phyloP scores from a whole-genome alignment of 2,797 vertebrate genomes.

The Lepilemur septentrionalis region DNA sequence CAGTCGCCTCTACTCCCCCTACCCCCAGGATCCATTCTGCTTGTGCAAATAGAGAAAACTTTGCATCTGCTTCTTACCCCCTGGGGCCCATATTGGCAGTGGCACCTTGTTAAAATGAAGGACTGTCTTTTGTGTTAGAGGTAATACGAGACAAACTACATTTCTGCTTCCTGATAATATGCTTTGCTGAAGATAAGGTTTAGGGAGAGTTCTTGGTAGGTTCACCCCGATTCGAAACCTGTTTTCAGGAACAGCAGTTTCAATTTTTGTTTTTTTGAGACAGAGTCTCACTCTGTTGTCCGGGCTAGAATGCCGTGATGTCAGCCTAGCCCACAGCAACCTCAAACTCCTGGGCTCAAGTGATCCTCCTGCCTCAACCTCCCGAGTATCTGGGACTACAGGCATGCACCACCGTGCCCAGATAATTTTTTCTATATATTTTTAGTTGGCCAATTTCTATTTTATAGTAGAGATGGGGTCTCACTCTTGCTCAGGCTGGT shows the following conservation, averaged over 20 bases:
- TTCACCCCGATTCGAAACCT: slow-evolving; percentile 68
- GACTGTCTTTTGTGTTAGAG: slow-evolving; percentile 79
- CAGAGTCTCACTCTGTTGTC: too few species aligned
- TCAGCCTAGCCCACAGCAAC: too few species aligned
- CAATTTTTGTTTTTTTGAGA: not conserved
- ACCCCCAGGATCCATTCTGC: slow-evolving; percentile 41
- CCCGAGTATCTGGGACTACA: too few species aligned
- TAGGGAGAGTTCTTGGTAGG: slow-evolving; percentile 69
- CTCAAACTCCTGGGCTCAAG: too few species aligned
- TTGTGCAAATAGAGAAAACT: slow-evolving; percentile 73
- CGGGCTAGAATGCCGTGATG: too few species aligned
- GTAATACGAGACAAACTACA: slow-evolving; percentile 76
- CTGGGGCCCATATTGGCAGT: slow-evolving; percentile 76
- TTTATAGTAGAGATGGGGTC: too few species aligned
- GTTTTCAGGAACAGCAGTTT: slow-evolving; percentile 58
- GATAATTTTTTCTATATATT: too few species aligned
- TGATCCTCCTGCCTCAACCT: too few species aligned
- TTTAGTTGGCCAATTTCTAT: too few species aligned
- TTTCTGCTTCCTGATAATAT: slow-evolving; percentile 78
- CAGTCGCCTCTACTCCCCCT: not conserved
- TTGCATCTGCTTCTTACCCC: slow-evolving; percentile 68
- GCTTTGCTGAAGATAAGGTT: slow-evolving; percentile 73
- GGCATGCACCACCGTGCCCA: too few species aligned
- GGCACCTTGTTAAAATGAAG: slow-evolving; percentile 83
- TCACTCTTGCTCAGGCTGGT: too few species aligned